A percentile compares a stretch with the other conserved stretches of the same genome.
These are phyloP conservation scores for Xenus cinereus DNA, from an alignment of 2,113 vertebrate genomes.

Conservation along the genomic window DNA sequence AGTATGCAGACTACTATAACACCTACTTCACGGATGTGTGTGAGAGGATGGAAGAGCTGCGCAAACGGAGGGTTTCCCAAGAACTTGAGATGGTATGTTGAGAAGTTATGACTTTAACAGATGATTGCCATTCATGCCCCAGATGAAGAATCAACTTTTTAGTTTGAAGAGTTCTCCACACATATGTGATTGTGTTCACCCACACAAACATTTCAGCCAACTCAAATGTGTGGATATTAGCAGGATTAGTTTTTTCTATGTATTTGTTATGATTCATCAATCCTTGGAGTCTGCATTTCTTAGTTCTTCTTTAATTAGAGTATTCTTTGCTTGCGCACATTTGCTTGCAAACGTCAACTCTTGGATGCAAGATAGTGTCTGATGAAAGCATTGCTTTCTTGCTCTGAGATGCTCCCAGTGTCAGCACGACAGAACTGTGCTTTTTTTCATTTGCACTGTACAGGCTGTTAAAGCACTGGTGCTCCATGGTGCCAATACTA, in stretches of 20 bases:
- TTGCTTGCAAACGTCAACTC: background rate
- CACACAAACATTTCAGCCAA: background rate
- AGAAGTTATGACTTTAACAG: background rate
- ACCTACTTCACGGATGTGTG: slow-evolving; percentile 93
- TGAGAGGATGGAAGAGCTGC: slow-evolving; percentile 96
- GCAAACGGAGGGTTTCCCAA: slow-evolving; percentile 89
- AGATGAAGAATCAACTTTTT: background rate
- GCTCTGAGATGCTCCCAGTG: background rate
- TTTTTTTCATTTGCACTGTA: background rate
- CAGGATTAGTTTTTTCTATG: background rate
- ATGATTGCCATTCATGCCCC: background rate
- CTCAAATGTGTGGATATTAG: background rate
- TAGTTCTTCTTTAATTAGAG: background rate
- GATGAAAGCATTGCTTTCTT: fast-evolving
- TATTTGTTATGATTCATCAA: slow-evolving; percentile 32
- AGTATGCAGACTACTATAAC: slow-evolving; percentile 97
- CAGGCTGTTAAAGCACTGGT: background rate
- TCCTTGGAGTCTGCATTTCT: background rate
- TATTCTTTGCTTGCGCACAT: background rate
- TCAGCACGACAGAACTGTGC: background rate
- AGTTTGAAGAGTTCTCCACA: background rate
- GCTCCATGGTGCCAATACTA: background rate
- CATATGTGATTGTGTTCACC: background rate
- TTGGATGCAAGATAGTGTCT: background rate
- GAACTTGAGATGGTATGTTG: slow-evolving; percentile 88